Evolutionary conservation across 2,797 vertebrate species (phyloP).

Genomic region (Tauraco hartlaubi): DNA sequence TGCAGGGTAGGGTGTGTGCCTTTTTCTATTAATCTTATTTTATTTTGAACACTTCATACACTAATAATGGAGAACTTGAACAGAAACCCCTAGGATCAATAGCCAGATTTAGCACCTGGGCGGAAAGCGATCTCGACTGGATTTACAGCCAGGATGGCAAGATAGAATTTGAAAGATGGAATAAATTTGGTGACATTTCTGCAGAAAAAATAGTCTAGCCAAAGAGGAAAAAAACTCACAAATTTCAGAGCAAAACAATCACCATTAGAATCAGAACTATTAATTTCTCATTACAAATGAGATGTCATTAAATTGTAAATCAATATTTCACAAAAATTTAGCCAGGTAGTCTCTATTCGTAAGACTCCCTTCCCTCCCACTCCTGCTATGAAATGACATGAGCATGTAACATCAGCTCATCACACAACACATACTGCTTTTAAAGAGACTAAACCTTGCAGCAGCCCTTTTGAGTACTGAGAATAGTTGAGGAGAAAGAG

Average conservation of each 20-base stretch:
- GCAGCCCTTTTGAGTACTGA: neutral
- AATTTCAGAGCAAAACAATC: neutral
- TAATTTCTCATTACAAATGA: neutral
- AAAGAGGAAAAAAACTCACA: neutral
- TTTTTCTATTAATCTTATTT: neutral
- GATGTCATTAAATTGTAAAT: neutral
- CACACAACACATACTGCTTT: neutral
- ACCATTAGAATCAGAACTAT: neutral
- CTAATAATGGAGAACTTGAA: neutral
- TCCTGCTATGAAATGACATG: too few relatives aligned
- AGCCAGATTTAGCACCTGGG: neutral
- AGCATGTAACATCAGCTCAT: neutral
- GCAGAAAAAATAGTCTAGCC: neutral
- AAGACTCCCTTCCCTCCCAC: neutral
- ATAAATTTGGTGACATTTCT: neutral
- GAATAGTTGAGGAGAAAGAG: neutral
- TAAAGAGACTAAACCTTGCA: neutral
- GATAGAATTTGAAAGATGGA: neutral
- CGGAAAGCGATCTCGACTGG: neutral
- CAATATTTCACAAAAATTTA: neutral
- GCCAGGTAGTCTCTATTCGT: neutral
- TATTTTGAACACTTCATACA: neutral
- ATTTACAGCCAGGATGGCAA: neutral
- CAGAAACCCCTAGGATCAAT: neutral
- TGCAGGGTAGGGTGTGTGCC: rapidly evolving